phyloP scores from a whole-genome alignment of 2,888 invertebrate genomes.

The Phorcus lineatus region DNA sequence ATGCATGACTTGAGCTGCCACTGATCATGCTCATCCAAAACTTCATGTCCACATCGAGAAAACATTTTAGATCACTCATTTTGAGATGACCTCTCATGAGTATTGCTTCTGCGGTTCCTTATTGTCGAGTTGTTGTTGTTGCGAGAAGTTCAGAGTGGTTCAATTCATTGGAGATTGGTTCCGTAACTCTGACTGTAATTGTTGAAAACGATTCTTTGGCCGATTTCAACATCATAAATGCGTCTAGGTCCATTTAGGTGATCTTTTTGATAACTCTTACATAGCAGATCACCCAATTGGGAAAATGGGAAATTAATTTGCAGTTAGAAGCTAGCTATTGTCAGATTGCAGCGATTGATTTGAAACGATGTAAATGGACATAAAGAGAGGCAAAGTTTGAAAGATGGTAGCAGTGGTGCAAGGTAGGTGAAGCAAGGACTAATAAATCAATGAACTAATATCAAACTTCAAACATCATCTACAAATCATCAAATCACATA shows the following conservation, averaged over 20 bases:
- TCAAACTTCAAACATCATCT: too few species aligned
- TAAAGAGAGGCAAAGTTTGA: background rate
- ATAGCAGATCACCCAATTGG: background rate
- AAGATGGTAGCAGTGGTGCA: background rate
- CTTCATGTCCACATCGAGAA: background rate
- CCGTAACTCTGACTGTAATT: background rate
- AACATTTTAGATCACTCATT: slow-evolving; percentile 20
- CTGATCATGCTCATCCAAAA: slow-evolving; percentile 9
- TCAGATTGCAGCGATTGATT: background rate
- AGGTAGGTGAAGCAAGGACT: too few species aligned
- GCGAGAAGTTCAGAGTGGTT: background rate
- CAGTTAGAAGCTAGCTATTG: background rate
- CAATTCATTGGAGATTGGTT: slow-evolving; percentile 10
- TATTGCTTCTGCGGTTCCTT: background rate
- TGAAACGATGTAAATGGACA: background rate
- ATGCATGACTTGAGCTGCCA: background rate
- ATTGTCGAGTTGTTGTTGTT: slow-evolving; percentile 13
- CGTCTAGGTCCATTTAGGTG: slow-evolving; percentile 4
- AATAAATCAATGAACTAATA: too few species aligned
- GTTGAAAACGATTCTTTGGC: background rate
- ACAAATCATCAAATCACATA: too few species aligned
- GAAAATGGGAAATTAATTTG: background rate
- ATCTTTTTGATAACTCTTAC: slow-evolving; percentile 11
- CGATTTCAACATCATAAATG: slow-evolving; percentile 15
- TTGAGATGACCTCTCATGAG: background rate